Evolutionary conservation across 2,888 invertebrate genomes (phyloP).

Genomic region (Diaprepes abbreviatus): DNA sequence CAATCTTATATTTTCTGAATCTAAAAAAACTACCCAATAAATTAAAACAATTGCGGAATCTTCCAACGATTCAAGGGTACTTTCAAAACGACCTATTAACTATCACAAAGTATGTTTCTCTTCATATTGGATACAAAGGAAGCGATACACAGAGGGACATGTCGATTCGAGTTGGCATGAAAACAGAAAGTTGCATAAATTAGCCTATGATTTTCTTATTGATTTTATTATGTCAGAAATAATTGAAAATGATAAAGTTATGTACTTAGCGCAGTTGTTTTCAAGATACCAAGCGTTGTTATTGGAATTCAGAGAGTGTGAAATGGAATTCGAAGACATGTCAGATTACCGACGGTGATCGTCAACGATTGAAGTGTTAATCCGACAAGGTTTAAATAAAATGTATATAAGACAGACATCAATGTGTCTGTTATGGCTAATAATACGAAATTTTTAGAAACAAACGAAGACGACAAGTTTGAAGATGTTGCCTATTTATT

Average conservation of each 20-base stretch:
- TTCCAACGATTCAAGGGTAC: conserved; percentile 33
- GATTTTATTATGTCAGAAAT: conserved; percentile 42
- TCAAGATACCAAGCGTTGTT: conserved; percentile 51
- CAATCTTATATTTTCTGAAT: conserved; percentile 40
- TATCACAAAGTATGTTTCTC: conserved; percentile 48
- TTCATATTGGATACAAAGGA: no score
- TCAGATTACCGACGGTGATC: conserved; percentile 55
- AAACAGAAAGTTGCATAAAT: conserved; percentile 44
- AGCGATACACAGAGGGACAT: conserved; percentile 41
- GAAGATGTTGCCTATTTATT: conserved; percentile 56
- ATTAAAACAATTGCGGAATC: no score
- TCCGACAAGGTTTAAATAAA: conserved; percentile 49
- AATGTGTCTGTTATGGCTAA: conserved; percentile 53
- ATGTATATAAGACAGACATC: conserved; percentile 55
- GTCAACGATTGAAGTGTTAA: conserved; percentile 53
- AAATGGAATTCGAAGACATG: conserved; percentile 52
- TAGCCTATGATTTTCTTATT: conserved; percentile 42
- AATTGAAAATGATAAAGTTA: conserved; percentile 38
- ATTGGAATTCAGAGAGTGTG: conserved; percentile 54
- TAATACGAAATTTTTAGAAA: conserved; percentile 52
- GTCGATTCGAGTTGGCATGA: conserved; percentile 29
- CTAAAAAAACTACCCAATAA: no score
- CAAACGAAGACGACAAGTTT: conserved; percentile 44
- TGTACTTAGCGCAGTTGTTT: conserved; percentile 41
- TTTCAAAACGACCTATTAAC: conserved; percentile 46